These are phyloP conservation scores for Rhinoraja longicauda DNA, from an alignment of 2,797 vertebrate species.

Conservation along the genomic window DNA sequence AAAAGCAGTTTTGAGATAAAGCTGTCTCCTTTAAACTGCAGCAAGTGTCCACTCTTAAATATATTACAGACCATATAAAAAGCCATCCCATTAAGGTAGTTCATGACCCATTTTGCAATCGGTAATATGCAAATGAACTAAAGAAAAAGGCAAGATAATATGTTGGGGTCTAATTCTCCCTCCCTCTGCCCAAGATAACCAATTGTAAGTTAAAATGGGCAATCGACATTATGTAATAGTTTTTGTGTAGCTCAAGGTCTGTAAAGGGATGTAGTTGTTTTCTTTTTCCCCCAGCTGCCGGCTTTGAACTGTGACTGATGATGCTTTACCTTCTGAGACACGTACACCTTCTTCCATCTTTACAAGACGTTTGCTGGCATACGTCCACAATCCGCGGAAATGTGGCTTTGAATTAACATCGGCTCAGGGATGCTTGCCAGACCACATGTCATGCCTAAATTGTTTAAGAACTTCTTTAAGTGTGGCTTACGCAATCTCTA, in stretches of 20 bases:
- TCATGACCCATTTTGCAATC: too few species aligned
- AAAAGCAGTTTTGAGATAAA: too few species aligned
- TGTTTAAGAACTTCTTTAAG: not conserved
- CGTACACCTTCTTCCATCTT: not conserved
- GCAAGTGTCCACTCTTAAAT: too few species aligned
- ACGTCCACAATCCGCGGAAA: not conserved
- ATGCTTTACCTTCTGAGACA: constrained; percentile 13
- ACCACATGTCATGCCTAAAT: not conserved
- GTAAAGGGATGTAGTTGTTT: not conserved
- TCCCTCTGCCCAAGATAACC: not conserved
- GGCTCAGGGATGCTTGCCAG: constrained; percentile 23
- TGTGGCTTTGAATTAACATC: constrained; percentile 1
- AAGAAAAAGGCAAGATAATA: too few species aligned
- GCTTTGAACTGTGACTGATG: not conserved
- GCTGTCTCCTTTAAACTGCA: too few species aligned
- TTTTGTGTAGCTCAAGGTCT: not conserved
- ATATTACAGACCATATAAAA: too few species aligned
- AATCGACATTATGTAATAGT: not conserved
- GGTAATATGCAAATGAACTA: too few species aligned
- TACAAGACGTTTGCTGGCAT: not conserved
- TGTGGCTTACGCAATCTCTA: not conserved
- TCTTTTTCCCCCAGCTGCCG: not conserved
- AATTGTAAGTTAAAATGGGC: not conserved
- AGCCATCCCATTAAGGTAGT: too few species aligned
- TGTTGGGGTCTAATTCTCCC: too few species aligned